A percentile compares a stretch with the other conserved stretches of the same genome.
phyloP scores from a whole-genome alignment of 1,140 invertebrate species.

The Ruditapes philippinarum region DNA sequence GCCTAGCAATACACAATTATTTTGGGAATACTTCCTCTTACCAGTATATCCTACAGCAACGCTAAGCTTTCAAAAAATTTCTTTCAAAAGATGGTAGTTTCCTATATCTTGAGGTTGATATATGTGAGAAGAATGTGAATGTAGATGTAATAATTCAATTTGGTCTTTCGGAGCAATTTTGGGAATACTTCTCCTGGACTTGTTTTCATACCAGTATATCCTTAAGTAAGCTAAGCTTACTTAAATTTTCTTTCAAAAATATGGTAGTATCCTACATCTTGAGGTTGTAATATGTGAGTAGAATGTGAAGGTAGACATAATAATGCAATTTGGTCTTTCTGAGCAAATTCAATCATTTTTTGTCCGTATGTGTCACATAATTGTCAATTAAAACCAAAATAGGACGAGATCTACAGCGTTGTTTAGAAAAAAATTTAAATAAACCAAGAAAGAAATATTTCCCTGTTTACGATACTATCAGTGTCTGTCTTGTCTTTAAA shows the following conservation, averaged over 20 bases:
- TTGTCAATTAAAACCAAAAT: not conserved
- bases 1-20: too few species aligned
- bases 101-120: too few species aligned
- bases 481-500: not conserved
- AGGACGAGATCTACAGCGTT: not conserved
- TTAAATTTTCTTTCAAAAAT: not conserved
- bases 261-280: not conserved
- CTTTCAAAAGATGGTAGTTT: too few species aligned
- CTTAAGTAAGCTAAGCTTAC: not conserved
- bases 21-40: too few species aligned
- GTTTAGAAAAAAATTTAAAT: not conserved
- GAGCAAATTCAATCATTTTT: conserved; percentile 19
- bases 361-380: not conserved
- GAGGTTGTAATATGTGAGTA: not conserved
- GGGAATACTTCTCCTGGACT: not conserved
- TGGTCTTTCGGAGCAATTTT: not conserved
- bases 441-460: not conserved
- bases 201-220: not conserved
- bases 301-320: conserved; percentile 18
- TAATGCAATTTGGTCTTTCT: not conserved
- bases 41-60: too few species aligned
- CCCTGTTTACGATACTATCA: not conserved
- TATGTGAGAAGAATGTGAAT: too few species aligned
- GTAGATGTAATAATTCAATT: too few species aligned
- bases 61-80: too few species aligned